Evolutionary conservation across 92 coral and sea anemone species (phyloP).

Genomic region (Epizoanthus ramosus): DNA sequence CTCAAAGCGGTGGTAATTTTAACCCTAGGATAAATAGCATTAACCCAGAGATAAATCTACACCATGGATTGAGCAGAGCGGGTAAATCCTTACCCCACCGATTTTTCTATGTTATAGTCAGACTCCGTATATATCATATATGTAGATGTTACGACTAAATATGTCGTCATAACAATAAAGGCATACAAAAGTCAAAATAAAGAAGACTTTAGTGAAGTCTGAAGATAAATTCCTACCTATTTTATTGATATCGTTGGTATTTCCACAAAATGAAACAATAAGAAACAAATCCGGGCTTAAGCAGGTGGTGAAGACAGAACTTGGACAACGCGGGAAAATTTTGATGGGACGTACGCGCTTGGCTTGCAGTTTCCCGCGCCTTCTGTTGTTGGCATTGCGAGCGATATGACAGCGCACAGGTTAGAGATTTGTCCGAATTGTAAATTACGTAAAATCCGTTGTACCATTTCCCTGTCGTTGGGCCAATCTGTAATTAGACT

Average conservation of each 20-base stretch:
- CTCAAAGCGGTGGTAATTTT: too few species aligned
- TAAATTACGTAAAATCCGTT: slow-evolving; percentile 14
- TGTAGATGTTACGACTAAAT: too few species aligned
- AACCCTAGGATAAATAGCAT: too few species aligned
- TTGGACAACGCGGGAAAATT: background rate
- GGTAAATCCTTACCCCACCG: too few species aligned
- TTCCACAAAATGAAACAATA: slow-evolving; percentile 20
- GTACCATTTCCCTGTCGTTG: slow-evolving; percentile 21
- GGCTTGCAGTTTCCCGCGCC: too few species aligned
- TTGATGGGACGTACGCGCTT: slow-evolving; percentile 13
- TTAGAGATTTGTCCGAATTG: slow-evolving; percentile 15
- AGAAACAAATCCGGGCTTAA: slow-evolving; percentile 18
- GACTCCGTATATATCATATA: too few species aligned
- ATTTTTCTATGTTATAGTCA: too few species aligned
- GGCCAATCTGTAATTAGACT: slow-evolving; percentile 11
- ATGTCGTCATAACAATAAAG: background rate
- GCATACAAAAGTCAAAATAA: background rate
- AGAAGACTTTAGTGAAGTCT: background rate
- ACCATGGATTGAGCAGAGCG: too few species aligned
- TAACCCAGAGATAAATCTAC: too few species aligned
- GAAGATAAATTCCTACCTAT: background rate
- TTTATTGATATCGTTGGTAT: background rate
- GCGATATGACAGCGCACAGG: slow-evolving; percentile 20
- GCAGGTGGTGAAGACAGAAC: background rate
- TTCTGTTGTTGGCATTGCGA: slow-evolving; percentile 19